A percentile compares a stretch with the other conserved stretches of the same genome.
Conservation (phyloP, 2,797 vertebrate genomes). For the Spinibarbus caldwelli region DNA sequence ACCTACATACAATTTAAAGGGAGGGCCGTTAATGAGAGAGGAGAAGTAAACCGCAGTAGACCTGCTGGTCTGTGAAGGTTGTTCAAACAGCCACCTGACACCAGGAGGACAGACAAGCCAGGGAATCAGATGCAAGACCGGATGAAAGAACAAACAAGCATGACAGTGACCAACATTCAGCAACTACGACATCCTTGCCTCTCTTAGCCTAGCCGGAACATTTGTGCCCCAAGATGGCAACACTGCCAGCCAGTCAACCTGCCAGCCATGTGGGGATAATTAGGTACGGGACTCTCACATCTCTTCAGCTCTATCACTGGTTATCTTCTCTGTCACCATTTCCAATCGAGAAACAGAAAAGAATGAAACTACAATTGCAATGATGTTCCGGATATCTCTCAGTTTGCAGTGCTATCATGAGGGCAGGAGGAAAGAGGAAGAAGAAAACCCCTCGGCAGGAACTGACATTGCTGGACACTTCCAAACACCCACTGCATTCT, state of each 20-base stretch:
- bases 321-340: slow-evolving; percentile 53
- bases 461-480: slow-evolving; percentile 39
- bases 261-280: slow-evolving; percentile 92
- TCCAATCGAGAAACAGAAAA: slow-evolving; percentile 46
- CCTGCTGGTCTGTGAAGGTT: slow-evolving; percentile 70
- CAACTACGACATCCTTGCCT: too few relatives aligned
- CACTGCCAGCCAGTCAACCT: slow-evolving; percentile 80
- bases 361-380: slow-evolving; percentile 37
- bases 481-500: slow-evolving; percentile 27
- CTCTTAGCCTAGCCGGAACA: slow-evolving; percentile 82
- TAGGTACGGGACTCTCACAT: slow-evolving; percentile 93
- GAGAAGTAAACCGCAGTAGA: slow-evolving; percentile 75
- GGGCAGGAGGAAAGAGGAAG: slow-evolving; percentile 33
- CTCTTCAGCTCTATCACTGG: slow-evolving; percentile 54
- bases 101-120: slow-evolving; percentile 71
- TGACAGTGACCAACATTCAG: slow-evolving; percentile 88
- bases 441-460: slow-evolving; percentile 19
- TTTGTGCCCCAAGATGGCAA: slow-evolving; percentile 89
- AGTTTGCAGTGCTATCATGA: slow-evolving; percentile 41
- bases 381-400: slow-evolving; percentile 42
- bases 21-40: slow-evolving; percentile 67
- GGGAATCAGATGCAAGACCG: slow-evolving; percentile 77
- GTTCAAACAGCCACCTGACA: slow-evolving; percentile 73
- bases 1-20: slow-evolving; percentile 20
- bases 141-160: slow-evolving; percentile 84